phyloP scores from a whole-genome alignment of 2,797 vertebrate genomes.

The Phoebastria nigripes region DNA sequence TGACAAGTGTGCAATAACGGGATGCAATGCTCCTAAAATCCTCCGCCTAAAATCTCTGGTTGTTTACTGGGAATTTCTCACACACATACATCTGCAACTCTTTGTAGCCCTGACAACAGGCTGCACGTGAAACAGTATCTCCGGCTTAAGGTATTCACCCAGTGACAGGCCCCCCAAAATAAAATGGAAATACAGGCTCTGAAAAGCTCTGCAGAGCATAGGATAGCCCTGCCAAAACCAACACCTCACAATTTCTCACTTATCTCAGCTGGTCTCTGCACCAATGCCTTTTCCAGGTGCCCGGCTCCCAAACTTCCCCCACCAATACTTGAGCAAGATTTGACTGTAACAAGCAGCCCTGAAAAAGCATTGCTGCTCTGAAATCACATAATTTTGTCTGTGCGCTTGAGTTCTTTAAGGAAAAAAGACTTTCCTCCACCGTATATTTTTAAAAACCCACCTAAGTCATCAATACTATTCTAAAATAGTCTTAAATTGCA shows the following conservation, averaged over 20 bases:
- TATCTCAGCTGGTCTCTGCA: neutral
- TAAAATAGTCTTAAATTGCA: neutral
- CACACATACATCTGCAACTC: neutral
- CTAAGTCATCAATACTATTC: neutral
- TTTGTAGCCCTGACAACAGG: constrained; percentile 46
- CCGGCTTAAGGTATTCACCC: neutral
- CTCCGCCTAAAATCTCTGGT: neutral
- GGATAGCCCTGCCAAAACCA: constrained; percentile 15
- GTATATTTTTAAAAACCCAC: neutral
- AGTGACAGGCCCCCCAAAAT: neutral
- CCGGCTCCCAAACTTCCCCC: neutral
- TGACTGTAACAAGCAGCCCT: neutral
- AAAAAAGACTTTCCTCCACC: accelerated
- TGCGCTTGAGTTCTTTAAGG: neutral
- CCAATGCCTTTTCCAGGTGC: constrained; percentile 42
- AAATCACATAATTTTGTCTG: neutral
- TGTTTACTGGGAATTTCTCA: neutral
- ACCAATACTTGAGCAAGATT: neutral
- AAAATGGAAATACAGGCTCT: neutral
- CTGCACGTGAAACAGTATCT: neutral
- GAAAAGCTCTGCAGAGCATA: neutral
- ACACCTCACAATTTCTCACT: constrained; percentile 27
- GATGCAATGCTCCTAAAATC: neutral
- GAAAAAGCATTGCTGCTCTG: neutral
- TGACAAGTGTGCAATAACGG: neutral